phyloP scores from a whole-genome alignment of 2,888 invertebrate genomes.

The Hyppa rectilinea region DNA sequence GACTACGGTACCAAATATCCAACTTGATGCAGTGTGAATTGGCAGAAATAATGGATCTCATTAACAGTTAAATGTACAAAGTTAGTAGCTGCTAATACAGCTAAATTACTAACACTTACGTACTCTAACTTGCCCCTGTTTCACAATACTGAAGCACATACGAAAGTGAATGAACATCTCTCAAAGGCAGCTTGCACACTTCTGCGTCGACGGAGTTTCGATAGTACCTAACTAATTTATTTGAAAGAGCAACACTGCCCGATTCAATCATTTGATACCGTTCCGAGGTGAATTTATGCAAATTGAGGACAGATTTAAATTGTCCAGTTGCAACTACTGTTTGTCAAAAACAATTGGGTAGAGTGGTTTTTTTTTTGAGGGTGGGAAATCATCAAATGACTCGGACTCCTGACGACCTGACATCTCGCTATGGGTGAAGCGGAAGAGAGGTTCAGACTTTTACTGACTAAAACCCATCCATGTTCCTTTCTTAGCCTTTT shows the following conservation, averaged over 20 bases:
- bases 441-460: no score
- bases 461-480: no score
- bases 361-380: no score
- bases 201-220: conserved; percentile 21
- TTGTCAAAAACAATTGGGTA: conserved; percentile 34
- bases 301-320: conserved; percentile 52
- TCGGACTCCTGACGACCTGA: no score
- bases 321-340: conserved; percentile 49
- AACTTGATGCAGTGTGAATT: not conserved
- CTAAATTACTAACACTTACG: conserved; percentile 1
- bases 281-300: conserved; percentile 44
- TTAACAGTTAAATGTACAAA: not conserved
- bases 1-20: not conserved
- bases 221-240: conserved; percentile 51
- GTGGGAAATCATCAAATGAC: no score
- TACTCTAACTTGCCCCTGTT: not conserved
- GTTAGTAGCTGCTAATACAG: not conserved
- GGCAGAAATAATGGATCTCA: not conserved
- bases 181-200: conserved; percentile 33
- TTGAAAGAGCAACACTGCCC: conserved; percentile 30
- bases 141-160: not conserved
- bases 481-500: no score
- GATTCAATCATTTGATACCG: conserved; percentile 56
- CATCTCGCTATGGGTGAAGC: no score
- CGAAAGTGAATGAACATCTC: conserved; percentile 28